Base-by-base conservation (phyloP, 2,888 invertebrate species). In the Parthenolecanium corni region DNA sequence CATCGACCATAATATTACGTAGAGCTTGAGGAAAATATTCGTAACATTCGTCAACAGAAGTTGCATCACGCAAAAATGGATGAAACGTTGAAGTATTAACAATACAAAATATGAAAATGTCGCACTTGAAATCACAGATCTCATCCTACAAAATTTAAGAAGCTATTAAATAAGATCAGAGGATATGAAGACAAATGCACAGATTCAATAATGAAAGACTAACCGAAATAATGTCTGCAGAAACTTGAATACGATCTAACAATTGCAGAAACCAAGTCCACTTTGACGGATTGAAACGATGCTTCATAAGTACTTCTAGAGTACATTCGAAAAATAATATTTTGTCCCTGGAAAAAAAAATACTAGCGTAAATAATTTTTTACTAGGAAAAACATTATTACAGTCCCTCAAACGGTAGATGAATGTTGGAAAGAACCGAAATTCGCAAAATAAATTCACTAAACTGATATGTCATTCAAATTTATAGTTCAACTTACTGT, bases 11-110 rank as follows among this genome's bases (percentile, higher is more conserved):
- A 23, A 54, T 4, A 4, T 23, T 36, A n/a, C 24, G 31, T n/a
- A 54, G 24, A 16, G 54, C 54, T 42, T 54, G 54, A 42, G 54
- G 42, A n/a, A 54, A 54, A 42, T 40, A 54, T 40, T 4, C 11
- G 6, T 38, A 42, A 14, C 38, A 54, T 40, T 54, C 42, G 24
- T 54, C 54, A 2, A 24, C 6, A n/a, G 23, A 38, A 5, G 24
- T 40, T 23, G 16, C 11, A 54, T 42, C 24, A 11, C 40, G 23
- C 12, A 24, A n/a, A 24, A 54, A 54, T 40, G 54, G 54, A 23
- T 42, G 23, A 11, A 23, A 54, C 6, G 16, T 20, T 23, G 54
- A 54, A 11, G 38, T 6, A 36, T 21, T 54, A 23, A 54, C 42
- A n/a, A 54, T 16, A 6, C 12, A 23, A 24, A 42, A 54, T 14